A percentile compares a stretch with the other conserved stretches of the same genome.
Evolutionary conservation across 2,113 vertebrate genomes (phyloP).

Genomic region (Silurus asotus): DNA sequence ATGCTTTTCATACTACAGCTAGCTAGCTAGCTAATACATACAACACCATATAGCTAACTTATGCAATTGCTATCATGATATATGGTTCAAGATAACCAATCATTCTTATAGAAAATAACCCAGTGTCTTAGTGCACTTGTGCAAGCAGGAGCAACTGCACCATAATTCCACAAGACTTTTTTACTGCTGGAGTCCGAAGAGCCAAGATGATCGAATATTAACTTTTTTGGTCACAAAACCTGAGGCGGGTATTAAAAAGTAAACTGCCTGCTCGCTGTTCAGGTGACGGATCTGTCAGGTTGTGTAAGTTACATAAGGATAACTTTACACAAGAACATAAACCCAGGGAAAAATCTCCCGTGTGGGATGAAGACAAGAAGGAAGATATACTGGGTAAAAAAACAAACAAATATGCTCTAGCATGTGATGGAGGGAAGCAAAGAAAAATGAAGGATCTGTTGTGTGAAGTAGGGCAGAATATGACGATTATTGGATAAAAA

Average conservation of each 20-base stretch:
- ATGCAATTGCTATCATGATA: too few species aligned
- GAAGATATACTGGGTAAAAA: not conserved
- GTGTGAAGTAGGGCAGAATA: not conserved
- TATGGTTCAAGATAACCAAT: not conserved
- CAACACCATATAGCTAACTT: not conserved
- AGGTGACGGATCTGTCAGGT: not conserved
- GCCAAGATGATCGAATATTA: not conserved
- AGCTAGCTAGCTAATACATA: too few species aligned
- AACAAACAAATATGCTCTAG: not conserved
- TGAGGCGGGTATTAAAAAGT: not conserved
- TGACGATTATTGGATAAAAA: not conserved
- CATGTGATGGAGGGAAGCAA: not conserved
- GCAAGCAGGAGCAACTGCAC: not conserved
- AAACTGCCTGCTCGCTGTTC: not conserved
- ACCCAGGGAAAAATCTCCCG: not conserved
- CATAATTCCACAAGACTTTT: not conserved
- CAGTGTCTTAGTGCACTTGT: not conserved
- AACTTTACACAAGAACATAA: not conserved
- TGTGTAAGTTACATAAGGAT: not conserved
- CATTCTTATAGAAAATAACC: not conserved
- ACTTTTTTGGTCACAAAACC: not conserved
- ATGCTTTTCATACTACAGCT: too few species aligned
- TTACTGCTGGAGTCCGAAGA: not conserved
- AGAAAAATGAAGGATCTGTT: not conserved
- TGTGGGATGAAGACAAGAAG: constrained; percentile 2